phyloP scores from a whole-genome alignment of 1,140 invertebrate species.

The Wiebesia pumilae region DNA sequence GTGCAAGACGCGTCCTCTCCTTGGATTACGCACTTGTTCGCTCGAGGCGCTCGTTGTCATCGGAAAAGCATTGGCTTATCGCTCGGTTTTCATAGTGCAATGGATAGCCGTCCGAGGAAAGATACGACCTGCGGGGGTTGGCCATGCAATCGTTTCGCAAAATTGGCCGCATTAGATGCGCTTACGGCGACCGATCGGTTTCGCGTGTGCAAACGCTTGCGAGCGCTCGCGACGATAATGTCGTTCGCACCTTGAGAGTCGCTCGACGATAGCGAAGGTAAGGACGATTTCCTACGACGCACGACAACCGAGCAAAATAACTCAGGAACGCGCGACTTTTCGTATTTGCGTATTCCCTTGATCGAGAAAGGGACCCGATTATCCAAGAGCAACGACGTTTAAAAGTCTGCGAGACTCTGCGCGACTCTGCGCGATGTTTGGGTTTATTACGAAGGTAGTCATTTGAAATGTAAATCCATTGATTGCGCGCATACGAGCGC shows the following conservation, averaged over 20 bases:
- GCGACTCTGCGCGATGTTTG: too few species aligned
- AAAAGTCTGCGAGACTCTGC: too few species aligned
- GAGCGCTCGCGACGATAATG: neutral
- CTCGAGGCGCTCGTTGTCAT: neutral
- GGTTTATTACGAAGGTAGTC: too few species aligned
- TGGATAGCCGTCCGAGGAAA: neutral
- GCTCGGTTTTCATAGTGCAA: neutral
- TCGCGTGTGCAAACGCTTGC: neutral
- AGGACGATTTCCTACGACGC: neutral
- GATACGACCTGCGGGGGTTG: neutral
- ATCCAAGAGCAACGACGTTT: too few species aligned
- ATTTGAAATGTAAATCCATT: too few species aligned
- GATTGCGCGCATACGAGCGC: too few species aligned
- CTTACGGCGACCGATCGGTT: neutral
- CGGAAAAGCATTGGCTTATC: slow-evolving; percentile 2
- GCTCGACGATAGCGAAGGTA: neutral
- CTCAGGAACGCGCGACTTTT: neutral
- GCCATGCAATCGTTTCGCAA: slow-evolving; percentile 37
- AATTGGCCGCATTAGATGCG: slow-evolving; percentile 21
- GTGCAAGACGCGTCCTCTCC: slow-evolving; percentile 24
- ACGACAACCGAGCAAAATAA: neutral
- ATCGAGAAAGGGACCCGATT: neutral
- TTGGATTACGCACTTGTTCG: neutral
- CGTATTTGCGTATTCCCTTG: neutral
- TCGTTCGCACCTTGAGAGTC: slow-evolving; percentile 25